Base-by-base conservation (phyloP, 64 coral and sea anemone genomes). In the Astreopora myriophthalma region DNA sequence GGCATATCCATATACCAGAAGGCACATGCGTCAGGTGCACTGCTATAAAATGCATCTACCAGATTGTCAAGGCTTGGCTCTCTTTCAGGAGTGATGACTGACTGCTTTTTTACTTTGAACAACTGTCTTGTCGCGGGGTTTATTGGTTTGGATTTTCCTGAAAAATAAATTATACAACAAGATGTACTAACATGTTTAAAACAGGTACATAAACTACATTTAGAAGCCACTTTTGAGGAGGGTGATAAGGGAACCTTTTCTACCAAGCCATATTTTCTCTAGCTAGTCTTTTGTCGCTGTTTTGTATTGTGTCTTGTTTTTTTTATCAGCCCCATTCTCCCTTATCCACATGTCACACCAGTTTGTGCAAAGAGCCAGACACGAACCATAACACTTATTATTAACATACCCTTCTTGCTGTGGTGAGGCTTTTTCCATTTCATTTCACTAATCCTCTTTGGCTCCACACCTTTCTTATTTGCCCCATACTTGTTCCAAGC, bases 401-500 rank as follows among this genome's bases (percentile, higher is more conserved):
- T 69, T 64, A 32, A 33, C 35, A 23, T 92, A 76, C 71, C 91
- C 67, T 74, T 94, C 44, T 94, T 94, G 24, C 26, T 86, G 66
- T 86, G n/a, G 80, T 92, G 91, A 62, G 92, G 86, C 79, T 84
- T 84, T n/a, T 70, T 66, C 86, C 75, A 88, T 67, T 72, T 30
- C 92, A 84, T 94, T 48, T 94, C 85, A 26, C 34, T 61, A 57
- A 94, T 60, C 23, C 92, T 75, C 67, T 89, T 94, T 39, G 85
- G 85, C 32, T 94, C 40, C 40, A 44, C 62, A 82, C 88, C 57
- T 89, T 89, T 84, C 76, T 65, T 95, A 52, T 49, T 90, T 77
- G 79, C 85, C 19, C 51, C 71, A 89, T 94, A 94, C 29, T 78
- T 71, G 44, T 94, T 94, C 87, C 93, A 94, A 71, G 40, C 6